Evolutionary conservation across 1,140 invertebrate species (phyloP).

Genomic region (Drosophila varians): DNA sequence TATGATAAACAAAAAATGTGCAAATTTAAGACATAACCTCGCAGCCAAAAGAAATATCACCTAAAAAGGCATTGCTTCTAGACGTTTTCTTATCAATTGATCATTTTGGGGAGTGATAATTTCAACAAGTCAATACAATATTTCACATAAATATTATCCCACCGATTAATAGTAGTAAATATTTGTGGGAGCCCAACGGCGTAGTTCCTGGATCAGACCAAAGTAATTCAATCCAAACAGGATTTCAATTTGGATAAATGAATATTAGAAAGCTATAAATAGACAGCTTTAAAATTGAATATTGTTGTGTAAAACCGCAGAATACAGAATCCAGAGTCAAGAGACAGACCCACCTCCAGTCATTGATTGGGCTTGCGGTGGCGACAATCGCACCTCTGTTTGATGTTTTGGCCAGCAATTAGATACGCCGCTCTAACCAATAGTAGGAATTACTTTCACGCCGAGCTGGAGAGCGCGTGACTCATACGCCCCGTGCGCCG

Average conservation of each 20-base stretch:
- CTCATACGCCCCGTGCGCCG: conserved; percentile 40
- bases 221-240: not conserved
- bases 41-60: not conserved
- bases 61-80: not conserved
- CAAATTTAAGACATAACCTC: not conserved
- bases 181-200: not conserved
- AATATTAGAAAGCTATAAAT: not conserved
- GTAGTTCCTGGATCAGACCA: not conserved
- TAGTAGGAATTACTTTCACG: conserved; percentile 49
- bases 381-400: conserved; percentile 29
- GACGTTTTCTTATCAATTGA: not conserved
- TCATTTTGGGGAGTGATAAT: not conserved
- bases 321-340: too few relatives aligned
- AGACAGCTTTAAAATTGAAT: not conserved
- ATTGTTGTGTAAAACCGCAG: not conserved
- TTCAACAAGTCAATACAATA: not conserved
- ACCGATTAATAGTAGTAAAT: not conserved
- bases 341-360: conserved; percentile 2
- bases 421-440: conserved; percentile 51
- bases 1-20: too few relatives aligned
- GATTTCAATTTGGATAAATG: not conserved
- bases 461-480: conserved; percentile 45
- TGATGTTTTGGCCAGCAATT: conserved; percentile 46
- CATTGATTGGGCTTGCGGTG: conserved; percentile 10
- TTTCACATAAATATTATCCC: conserved; percentile 4